Evolutionary conservation across 2,888 invertebrate genomes (phyloP), one percentile per base, ranked within the genome.

Genomic region (Saturnia japonica): DNA sequence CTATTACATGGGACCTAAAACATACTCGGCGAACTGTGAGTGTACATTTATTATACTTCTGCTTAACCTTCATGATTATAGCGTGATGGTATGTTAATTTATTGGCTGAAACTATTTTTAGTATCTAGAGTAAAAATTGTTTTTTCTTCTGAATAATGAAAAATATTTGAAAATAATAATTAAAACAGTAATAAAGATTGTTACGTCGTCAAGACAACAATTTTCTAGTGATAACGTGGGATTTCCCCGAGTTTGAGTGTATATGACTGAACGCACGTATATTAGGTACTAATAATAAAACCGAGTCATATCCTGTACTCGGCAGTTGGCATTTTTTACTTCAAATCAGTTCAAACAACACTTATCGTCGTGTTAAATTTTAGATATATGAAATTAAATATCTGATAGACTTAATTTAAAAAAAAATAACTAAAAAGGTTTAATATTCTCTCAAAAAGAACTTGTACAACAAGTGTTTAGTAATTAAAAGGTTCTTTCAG

Each of bases 271-370:
- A 25, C 6, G 6, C 12, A 12, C 25, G 3, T 14, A 2, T 25
- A 28, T 3, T 54, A 54, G 9, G 22, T 28, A 22, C 28, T 60
- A 28, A 12, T 14, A 28, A 60, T 7, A 60, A 60, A 60, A 25
- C 28, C 28, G 57, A 60, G 57, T 60, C 57, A 60, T 60, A 60
- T 60, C 57, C 25, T 14, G 57, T 14, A 60, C 25, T 28, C 57
- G 57, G 25, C 57, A 60, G 12, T 60, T 28, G 25, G 9, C 25
- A 60, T 14, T 4, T 57, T n/a, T 34, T 34, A 6, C 34, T 6
- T 2, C 1, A 12, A 60, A 60, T 28, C 57, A 12, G 0, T 60
- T 12, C 4, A 28, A 60, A 16, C 28, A 19, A 28, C 57, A 60
- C 57, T 14, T 12, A 28, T 60, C 25, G 25, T 60, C 25, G 12